Conservation (phyloP, 2,113 vertebrate genomes). For the Odontophorus gujanensis region DNA sequence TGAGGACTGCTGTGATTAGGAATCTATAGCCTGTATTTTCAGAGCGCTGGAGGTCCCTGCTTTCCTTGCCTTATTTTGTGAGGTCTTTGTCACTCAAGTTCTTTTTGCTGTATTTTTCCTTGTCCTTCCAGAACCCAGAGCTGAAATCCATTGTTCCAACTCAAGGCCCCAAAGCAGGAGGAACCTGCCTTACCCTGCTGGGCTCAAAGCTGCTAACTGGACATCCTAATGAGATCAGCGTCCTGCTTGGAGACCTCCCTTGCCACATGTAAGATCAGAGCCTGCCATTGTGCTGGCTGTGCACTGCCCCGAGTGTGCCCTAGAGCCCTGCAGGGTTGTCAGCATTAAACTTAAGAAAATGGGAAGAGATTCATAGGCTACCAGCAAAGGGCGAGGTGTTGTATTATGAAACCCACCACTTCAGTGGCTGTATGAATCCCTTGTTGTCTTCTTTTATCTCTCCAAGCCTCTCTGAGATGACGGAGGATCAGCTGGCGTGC, state of each 20-base stretch:
- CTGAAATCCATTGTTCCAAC: slow-evolving; percentile 86
- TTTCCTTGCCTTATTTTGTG: background rate
- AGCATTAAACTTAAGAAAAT: background rate
- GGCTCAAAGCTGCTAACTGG: slow-evolving; percentile 92
- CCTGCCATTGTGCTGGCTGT: background rate
- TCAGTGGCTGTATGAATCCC: background rate
- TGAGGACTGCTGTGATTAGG: background rate
- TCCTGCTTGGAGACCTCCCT: slow-evolving; percentile 87
- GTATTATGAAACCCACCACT: background rate
- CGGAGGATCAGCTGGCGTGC: slow-evolving; percentile 83
- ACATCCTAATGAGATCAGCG: slow-evolving; percentile 82
- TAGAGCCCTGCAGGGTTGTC: background rate
- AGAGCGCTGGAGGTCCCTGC: background rate
- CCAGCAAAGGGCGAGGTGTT: background rate
- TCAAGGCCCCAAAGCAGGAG: slow-evolving; percentile 90
- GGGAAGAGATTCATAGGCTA: background rate
- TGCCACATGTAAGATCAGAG: slow-evolving; percentile 87
- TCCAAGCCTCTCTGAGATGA: slow-evolving; percentile 82
- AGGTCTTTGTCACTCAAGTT: background rate
- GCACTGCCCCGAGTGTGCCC: background rate
- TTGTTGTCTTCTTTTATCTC: background rate
- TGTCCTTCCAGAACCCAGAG: slow-evolving; percentile 83
- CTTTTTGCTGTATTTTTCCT: fast-evolving
- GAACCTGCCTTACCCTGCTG: slow-evolving; percentile 87
- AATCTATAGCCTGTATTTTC: background rate